phyloP scores from a whole-genome alignment of 2,797 vertebrate species.

The Sebastolobus altivelis region DNA sequence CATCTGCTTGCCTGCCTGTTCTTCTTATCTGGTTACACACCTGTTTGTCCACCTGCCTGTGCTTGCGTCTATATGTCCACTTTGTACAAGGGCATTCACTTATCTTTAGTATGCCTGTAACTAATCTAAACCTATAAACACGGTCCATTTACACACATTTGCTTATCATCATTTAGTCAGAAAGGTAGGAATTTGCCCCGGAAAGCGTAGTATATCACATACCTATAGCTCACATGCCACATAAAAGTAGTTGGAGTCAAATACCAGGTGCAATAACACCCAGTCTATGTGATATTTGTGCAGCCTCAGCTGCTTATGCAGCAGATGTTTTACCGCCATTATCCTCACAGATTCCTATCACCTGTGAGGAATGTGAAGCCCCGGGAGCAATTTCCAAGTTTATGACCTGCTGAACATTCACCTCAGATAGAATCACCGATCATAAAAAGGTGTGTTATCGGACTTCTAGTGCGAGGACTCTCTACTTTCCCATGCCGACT shows the following conservation, averaged over 20 bases:
- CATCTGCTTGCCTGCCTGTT: constrained; percentile 2
- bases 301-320: background rate
- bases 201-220: background rate
- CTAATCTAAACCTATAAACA: background rate
- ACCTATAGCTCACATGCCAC: background rate
- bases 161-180: background rate
- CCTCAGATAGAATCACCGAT: constrained; percentile 22
- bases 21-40: constrained; percentile 28
- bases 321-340: background rate
- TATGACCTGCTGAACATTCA: constrained; percentile 19
- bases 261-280: background rate
- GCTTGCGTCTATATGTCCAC: background rate
- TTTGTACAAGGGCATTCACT: background rate
- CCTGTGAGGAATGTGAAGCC: background rate
- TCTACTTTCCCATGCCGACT: background rate
- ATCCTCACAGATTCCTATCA: constrained; percentile 5
- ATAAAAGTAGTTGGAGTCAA: background rate
- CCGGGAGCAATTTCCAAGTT: constrained; percentile 15
- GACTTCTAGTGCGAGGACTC: constrained; percentile 10
- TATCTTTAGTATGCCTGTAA: background rate
- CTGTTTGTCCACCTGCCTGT: constrained; percentile 9
- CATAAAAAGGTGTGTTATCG: constrained; percentile 23
- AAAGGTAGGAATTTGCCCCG: background rate
- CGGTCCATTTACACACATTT: constrained; percentile 2
- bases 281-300: background rate